Evolutionary conservation across 2,113 vertebrate species (phyloP), one percentile per base, ranked within the genome.

Genomic region (Platysternon megacephalum): DNA sequence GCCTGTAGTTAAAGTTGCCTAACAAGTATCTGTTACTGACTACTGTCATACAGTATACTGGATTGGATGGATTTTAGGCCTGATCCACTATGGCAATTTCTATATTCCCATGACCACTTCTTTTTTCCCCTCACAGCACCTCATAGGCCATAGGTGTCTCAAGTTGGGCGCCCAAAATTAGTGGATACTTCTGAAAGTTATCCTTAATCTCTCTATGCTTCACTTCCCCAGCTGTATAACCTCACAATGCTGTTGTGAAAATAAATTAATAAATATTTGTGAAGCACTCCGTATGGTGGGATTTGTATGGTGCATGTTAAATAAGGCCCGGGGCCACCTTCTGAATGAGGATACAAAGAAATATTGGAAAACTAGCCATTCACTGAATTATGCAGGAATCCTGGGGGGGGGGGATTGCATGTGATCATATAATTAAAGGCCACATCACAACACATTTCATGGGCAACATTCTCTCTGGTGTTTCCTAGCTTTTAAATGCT

Each of bases 1-100:
- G 0, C 3, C 42, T 89, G 48, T 11, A 32, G 48, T 13, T 19
- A 51, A 61, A n/a, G 19, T 74, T 78, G 32, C 24, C 49, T 12
- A 24, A 10, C n/a, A n/a, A 24, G 26, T 51, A 3, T 8, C 2
- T 32, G 68, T 39, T 5, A 17, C 19, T 0, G 32, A 48, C n/a
- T n/a, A 53, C 21, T 42, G 68, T 74, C 42, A 78, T 42, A 76
- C 42, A 39, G 48, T 35, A n/a, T 76, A 46, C 11, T 87, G 46
- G 11, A 39, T 68, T n/a, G 39, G 17, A 26, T 56, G 14, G 24
- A 76, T 35, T 39, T 48, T 74, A 1, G 0, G 0, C 8, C 14
- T 44, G 32, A 85, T 35, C 14, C 51, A 11, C 8, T 1, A 8
- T 21, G 32, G 26, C 2, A 48, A 5, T 53, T 29, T 17, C 24